phyloP scores from a whole-genome alignment of 1,140 invertebrate genomes.

The Sitophilus oryzae region DNA sequence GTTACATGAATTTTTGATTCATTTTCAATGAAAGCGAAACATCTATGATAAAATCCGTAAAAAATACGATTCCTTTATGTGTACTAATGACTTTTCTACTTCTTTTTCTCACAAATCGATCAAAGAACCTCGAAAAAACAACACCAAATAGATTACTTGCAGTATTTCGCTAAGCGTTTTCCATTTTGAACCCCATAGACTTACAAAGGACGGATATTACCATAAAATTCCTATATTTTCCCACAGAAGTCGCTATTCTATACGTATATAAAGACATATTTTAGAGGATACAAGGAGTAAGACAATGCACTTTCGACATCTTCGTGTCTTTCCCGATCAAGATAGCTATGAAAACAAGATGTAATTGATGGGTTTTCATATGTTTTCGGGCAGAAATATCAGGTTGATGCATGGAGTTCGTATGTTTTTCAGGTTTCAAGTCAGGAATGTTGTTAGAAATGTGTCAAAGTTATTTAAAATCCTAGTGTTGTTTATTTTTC shows the following conservation, averaged over 20 bases:
- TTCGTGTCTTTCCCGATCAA: constrained; percentile 23
- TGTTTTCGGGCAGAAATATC: constrained; percentile 5
- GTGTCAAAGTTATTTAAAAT: too few relatives aligned
- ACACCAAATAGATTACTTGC: constrained; percentile 8
- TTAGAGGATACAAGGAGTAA: constrained; percentile 20
- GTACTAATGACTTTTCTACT: neutral
- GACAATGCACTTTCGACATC: constrained; percentile 23
- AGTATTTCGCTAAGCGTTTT: neutral
- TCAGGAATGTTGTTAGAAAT: too few relatives aligned
- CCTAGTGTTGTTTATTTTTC: too few relatives aligned
- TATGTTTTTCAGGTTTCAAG: too few relatives aligned
- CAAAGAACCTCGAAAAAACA: neutral
- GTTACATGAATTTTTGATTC: too few relatives aligned
- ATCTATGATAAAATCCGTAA: neutral
- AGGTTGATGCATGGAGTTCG: too few relatives aligned
- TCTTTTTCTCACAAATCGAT: constrained; percentile 19
- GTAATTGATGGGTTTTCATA: constrained; percentile 22
- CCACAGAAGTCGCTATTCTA: constrained; percentile 14
- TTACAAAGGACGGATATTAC: constrained; percentile 21
- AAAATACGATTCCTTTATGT: neutral
- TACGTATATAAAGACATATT: constrained; percentile 24
- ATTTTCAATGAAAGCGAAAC: neutral
- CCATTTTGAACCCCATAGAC: neutral
- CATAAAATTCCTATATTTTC: constrained; percentile 22
- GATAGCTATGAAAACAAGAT: constrained; percentile 15